Evolutionary conservation across 2,888 invertebrate genomes (phyloP).

Genomic region (Melikaiella ostensackeni): DNA sequence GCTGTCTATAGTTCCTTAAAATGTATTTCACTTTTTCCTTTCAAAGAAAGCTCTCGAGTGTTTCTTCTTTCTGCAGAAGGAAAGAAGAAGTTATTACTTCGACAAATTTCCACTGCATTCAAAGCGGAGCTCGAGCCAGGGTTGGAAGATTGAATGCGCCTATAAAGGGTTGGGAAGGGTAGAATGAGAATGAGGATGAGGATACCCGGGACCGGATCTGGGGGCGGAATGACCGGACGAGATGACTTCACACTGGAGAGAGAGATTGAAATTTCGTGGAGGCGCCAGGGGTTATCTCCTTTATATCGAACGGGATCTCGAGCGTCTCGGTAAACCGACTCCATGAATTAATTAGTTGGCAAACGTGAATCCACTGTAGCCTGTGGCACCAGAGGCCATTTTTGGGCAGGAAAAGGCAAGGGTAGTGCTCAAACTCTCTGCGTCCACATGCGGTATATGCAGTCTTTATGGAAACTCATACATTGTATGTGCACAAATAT

Average conservation of each 20-base stretch:
- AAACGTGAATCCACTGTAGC: slow-evolving; percentile 56
- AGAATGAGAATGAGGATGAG: background rate
- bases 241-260: slow-evolving; percentile 36
- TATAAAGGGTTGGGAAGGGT: slow-evolving; percentile 16
- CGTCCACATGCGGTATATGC: slow-evolving; percentile 22
- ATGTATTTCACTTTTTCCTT: slow-evolving; percentile 37
- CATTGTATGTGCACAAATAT: slow-evolving; percentile 8
- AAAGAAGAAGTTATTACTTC: slow-evolving; percentile 36
- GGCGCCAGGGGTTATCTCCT: slow-evolving; percentile 52
- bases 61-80: slow-evolving; percentile 14
- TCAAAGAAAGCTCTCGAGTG: slow-evolving; percentile 33
- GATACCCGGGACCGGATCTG: slow-evolving; percentile 31
- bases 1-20: slow-evolving; percentile 28
- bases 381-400: slow-evolving; percentile 47
- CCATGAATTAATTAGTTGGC: slow-evolving; percentile 68
- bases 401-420: slow-evolving; percentile 50
- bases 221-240: slow-evolving; percentile 40
- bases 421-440: slow-evolving; percentile 31
- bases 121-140: slow-evolving; percentile 34
- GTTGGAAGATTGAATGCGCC: slow-evolving; percentile 36
- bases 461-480: slow-evolving; percentile 31
- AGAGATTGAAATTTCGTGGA: slow-evolving; percentile 37
- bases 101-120: slow-evolving; percentile 39
- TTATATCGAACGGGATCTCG: slow-evolving; percentile 53
- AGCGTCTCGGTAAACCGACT: slow-evolving; percentile 60